Conservation (phyloP, 2,113 vertebrate genomes). For the Lycaon pictus region DNA sequence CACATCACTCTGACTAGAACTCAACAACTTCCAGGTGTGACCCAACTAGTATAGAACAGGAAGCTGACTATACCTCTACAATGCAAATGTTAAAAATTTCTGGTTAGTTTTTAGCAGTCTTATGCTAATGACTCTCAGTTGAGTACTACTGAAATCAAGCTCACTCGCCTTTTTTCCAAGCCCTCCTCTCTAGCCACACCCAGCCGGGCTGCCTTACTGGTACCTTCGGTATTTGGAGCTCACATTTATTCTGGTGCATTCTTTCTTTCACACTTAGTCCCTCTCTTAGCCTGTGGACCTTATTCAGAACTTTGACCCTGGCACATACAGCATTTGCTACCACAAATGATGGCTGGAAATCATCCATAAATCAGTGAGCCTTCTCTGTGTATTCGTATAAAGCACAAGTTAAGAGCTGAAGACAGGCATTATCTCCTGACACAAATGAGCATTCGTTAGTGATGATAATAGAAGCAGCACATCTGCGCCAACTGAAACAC, state of each 20-base stretch:
- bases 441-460: neutral
- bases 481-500: neutral
- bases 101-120: neutral
- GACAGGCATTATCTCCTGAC: neutral
- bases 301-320: neutral
- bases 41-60: neutral
- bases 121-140: neutral
- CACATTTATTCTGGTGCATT: neutral
- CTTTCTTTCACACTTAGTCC: neutral
- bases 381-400: neutral
- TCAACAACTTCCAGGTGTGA: neutral
- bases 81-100: neutral
- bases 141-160: neutral
- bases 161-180: neutral
- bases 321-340: neutral
- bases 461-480: neutral
- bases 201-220: neutral
- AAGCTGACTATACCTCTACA: neutral
- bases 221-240: neutral
- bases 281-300: neutral
- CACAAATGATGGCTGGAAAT: neutral
- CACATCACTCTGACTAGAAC: neutral
- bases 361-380: neutral
- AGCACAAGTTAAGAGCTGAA: neutral
- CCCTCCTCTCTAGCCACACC: neutral